Percentiles rank a stretch among this genome's conserved stretches.
Evolutionary conservation across 1,140 invertebrate species (phyloP).

Genomic region (Wiebesia pumilae): DNA sequence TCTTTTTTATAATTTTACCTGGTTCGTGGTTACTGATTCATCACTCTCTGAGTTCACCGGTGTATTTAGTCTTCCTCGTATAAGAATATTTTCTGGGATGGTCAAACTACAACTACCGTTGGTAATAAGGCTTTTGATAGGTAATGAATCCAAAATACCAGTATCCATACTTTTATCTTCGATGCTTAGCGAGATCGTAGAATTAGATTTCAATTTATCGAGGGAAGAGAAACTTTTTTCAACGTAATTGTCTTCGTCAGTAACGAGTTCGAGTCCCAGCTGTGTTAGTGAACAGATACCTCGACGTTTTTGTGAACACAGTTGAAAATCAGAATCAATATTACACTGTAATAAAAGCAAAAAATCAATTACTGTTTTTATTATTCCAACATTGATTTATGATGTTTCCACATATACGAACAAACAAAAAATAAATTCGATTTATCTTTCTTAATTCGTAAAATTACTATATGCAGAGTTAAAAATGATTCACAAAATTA

Average conservation of each 20-base stretch:
- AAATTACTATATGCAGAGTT: too few species aligned
- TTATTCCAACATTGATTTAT: too few species aligned
- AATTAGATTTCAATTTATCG: constrained; percentile 47
- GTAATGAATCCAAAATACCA: constrained; percentile 21
- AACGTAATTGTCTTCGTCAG: constrained; percentile 54
- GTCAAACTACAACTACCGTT: constrained; percentile 21
- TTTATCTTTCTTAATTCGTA: neutral
- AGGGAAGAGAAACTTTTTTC: constrained; percentile 56
- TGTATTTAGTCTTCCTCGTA: constrained; percentile 57
- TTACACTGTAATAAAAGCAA: constrained; percentile 29
- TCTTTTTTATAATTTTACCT: constrained; percentile 23
- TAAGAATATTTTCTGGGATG: constrained; percentile 51
- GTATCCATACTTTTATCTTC: constrained; percentile 38
- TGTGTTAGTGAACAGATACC: constrained; percentile 66
- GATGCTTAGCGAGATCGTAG: constrained; percentile 28
- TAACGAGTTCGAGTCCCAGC: constrained; percentile 59
- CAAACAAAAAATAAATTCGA: too few species aligned
- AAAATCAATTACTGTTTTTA: neutral
- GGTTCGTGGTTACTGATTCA: constrained; percentile 33
- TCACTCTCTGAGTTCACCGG: constrained; percentile 55
- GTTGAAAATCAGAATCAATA: constrained; percentile 52
- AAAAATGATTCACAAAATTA: too few species aligned
- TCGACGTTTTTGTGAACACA: constrained; percentile 62
- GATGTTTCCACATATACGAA: too few species aligned
- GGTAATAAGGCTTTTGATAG: constrained; percentile 24